Evolutionary conservation across 2,113 vertebrate species (phyloP).

Genomic region (Tragelaphus scriptus): DNA sequence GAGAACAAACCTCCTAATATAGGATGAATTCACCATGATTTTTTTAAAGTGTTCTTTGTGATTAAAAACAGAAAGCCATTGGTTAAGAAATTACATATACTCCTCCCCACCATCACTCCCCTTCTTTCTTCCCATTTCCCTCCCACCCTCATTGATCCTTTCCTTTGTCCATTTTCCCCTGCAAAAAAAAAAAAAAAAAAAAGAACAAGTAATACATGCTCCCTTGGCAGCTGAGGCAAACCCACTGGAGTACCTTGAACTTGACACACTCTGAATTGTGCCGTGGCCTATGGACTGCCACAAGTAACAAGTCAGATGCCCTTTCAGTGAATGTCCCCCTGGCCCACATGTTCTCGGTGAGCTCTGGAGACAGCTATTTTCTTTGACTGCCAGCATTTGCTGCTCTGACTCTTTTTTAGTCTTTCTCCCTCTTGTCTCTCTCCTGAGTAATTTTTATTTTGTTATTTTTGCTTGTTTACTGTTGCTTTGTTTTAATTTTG

Average conservation of each 20-base stretch:
- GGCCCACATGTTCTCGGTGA: neutral
- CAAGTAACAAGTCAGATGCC: neutral
- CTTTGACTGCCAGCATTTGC: neutral
- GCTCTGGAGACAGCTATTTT: neutral
- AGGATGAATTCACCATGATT: too few relatives aligned
- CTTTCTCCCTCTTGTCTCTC: neutral
- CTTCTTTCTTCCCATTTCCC: too few relatives aligned
- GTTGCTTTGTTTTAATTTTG: neutral
- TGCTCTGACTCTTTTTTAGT: neutral
- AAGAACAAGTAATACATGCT: neutral
- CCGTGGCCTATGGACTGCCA: rapidly evolving
- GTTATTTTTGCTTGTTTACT: neutral
- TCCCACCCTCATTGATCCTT: too few relatives aligned
- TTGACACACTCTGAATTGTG: neutral
- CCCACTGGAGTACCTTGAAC: neutral
- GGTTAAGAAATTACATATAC: too few relatives aligned
- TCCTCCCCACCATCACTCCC: too few relatives aligned
- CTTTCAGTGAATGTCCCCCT: neutral
- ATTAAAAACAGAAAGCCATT: too few relatives aligned
- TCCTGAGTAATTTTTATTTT: neutral
- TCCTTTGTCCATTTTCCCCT: too few relatives aligned
- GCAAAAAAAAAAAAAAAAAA: too few relatives aligned
- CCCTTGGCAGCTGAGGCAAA: neutral
- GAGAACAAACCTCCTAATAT: too few relatives aligned
- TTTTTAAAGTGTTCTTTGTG: too few relatives aligned